Percentiles rank a stretch among this genome's conserved stretches.
These are phyloP conservation scores for Sogatella furcifera DNA, from an alignment of 1,140 invertebrate species.

Conservation along the genomic window DNA sequence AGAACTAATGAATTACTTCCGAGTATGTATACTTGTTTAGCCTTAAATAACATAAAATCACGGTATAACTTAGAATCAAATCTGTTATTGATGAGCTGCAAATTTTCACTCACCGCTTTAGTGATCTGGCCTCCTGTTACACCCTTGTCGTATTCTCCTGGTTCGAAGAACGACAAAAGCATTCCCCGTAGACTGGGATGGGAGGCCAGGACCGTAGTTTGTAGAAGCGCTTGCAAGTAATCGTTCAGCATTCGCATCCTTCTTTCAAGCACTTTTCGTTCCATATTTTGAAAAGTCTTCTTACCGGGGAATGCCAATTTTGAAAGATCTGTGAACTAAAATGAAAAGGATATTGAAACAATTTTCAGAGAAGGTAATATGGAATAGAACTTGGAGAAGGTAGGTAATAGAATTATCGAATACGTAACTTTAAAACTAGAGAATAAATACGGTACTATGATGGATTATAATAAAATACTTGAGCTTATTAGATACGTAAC, in stretches of 20 bases:
- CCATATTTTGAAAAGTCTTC: conserved; percentile 89
- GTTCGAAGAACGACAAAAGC: conserved; percentile 64
- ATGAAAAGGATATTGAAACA: conserved; percentile 22
- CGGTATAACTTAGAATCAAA: too few species aligned
- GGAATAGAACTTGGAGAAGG: too few species aligned
- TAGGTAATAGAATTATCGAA: too few species aligned
- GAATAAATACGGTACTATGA: too few species aligned
- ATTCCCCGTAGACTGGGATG: conserved; percentile 56
- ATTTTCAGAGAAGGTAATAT: background rate
- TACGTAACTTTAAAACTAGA: too few species aligned
- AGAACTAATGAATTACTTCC: too few species aligned
- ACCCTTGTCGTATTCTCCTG: conserved; percentile 63
- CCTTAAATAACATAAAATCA: too few species aligned
- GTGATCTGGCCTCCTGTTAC: conserved; percentile 45
- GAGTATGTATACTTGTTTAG: too few species aligned
- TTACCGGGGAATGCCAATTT: conserved; percentile 82
- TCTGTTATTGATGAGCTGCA: too few species aligned
- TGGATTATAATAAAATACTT: too few species aligned
- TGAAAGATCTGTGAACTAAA: conserved; percentile 65
- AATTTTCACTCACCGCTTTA: conserved; percentile 36
- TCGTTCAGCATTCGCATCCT: conserved; percentile 74
- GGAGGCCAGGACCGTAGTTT: conserved; percentile 45
- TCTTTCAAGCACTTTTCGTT: conserved; percentile 73
- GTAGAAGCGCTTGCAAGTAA: conserved; percentile 64
- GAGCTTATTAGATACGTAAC: too few species aligned